Evolutionary conservation across 2,797 vertebrate species (phyloP).

Genomic region (Thalassophryne amazonica): DNA sequence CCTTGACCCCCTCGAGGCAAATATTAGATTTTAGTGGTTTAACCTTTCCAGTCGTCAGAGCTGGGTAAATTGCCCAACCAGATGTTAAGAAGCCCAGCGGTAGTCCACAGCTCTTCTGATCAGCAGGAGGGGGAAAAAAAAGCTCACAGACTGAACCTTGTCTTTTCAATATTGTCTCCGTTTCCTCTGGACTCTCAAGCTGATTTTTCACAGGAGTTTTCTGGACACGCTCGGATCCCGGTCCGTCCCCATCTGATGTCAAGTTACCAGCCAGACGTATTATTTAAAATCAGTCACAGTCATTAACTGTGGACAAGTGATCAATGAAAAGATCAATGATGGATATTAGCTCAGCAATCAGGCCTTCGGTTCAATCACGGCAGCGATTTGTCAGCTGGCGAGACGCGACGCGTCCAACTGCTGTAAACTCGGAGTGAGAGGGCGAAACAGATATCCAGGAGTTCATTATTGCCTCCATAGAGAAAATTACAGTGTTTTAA

Average conservation of each 20-base stretch:
- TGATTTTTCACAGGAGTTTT: constrained; percentile 58
- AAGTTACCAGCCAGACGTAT: constrained; percentile 49
- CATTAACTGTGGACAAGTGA: constrained; percentile 48
- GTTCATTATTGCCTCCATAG: not conserved
- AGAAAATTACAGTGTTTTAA: too few relatives aligned
- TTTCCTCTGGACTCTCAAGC: constrained; percentile 59
- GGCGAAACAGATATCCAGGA: not conserved
- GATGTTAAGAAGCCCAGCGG: constrained; percentile 76
- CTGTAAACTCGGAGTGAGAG: too few relatives aligned
- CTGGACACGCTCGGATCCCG: constrained; percentile 25
- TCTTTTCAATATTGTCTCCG: constrained; percentile 67
- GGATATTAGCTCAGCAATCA: constrained; percentile 64
- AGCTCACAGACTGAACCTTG: constrained; percentile 60
- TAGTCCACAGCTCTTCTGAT: constrained; percentile 68
- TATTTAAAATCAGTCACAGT: constrained; percentile 64
- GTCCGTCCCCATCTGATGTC: constrained; percentile 50
- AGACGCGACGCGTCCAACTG: not conserved
- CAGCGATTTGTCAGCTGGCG: constrained; percentile 39
- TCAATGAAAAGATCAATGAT: constrained; percentile 60
- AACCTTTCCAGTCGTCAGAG: constrained; percentile 79
- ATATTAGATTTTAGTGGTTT: constrained; percentile 85
- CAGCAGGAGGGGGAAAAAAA: constrained; percentile 56
- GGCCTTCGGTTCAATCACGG: constrained; percentile 36
- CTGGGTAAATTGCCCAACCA: constrained; percentile 74
- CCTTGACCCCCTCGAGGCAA: constrained; percentile 82